Conservation (phyloP, 1,140 invertebrate species). For the Anastrepha obliqua region DNA sequence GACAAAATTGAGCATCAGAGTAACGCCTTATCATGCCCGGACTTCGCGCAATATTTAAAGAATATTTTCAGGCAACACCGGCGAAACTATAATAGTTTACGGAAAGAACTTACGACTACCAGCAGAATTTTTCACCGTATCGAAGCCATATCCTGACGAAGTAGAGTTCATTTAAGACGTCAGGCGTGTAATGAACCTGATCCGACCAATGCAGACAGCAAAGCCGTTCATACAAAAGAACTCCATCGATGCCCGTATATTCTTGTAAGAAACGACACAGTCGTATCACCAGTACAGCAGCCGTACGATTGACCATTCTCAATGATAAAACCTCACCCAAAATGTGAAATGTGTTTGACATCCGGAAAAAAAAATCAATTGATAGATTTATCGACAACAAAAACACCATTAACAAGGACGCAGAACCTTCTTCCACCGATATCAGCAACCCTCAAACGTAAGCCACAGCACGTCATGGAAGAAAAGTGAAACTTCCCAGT, state of each 20-base stretch:
- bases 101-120: conserved; percentile 59
- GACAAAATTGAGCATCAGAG: conserved; percentile 64
- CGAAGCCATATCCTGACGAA: neutral
- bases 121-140: conserved; percentile 60
- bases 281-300: too few species aligned
- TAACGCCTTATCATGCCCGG: conserved; percentile 74
- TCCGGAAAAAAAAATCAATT: too few species aligned
- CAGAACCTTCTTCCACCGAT: too few species aligned
- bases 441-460: too few species aligned
- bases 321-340: too few species aligned
- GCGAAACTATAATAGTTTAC: conserved; percentile 62
- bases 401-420: too few species aligned
- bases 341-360: too few species aligned
- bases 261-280: too few species aligned
- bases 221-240: conserved; percentile 57
- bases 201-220: conserved; percentile 37
- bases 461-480: too few species aligned
- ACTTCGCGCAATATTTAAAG: conserved; percentile 65
- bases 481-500: too few species aligned
- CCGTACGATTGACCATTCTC: too few species aligned
- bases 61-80: conserved; percentile 67
- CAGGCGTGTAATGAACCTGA: neutral
- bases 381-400: too few species aligned
- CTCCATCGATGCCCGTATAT: neutral
- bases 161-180: conserved; percentile 17